Evolutionary conservation across 2,888 invertebrate species (phyloP).

Genomic region (Pedicia rivosa): DNA sequence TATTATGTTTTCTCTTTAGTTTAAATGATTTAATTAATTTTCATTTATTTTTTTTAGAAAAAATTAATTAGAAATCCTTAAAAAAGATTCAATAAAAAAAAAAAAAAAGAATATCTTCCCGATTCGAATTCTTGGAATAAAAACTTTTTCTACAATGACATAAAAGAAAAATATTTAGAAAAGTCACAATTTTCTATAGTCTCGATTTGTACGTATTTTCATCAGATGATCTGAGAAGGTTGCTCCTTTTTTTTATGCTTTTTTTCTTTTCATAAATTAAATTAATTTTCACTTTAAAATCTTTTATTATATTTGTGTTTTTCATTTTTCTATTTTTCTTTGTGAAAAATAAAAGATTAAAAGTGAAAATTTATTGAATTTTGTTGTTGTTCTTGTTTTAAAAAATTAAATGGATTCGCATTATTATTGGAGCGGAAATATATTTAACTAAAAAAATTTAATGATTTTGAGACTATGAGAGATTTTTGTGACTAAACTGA

Average conservation of each 20-base stretch:
- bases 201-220: constrained; percentile 47
- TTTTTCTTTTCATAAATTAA: background rate
- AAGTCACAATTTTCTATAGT: no score
- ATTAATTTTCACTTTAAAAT: background rate
- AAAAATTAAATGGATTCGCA: no score
- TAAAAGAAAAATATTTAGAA: no score
- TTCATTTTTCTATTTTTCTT: background rate
- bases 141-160: no score
- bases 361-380: background rate
- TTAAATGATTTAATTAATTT: no score
- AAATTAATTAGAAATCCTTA: background rate
- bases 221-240: constrained; percentile 50
- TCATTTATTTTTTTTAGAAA: constrained; percentile 2
- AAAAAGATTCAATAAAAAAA: background rate
- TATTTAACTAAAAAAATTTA: no score
- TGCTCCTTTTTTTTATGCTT: constrained; percentile 1
- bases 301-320: background rate
- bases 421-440: no score
- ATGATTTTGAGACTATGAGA: no score
- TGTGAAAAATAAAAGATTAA: constrained; percentile 2
- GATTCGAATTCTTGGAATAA: no score
- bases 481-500: no score
- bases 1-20: no score
- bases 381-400: background rate
- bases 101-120: background rate